A percentile compares a stretch with the other conserved stretches of the same genome.
Evolutionary conservation across 2,888 invertebrate species (phyloP).

Genomic region (Drosophila testacea): DNA sequence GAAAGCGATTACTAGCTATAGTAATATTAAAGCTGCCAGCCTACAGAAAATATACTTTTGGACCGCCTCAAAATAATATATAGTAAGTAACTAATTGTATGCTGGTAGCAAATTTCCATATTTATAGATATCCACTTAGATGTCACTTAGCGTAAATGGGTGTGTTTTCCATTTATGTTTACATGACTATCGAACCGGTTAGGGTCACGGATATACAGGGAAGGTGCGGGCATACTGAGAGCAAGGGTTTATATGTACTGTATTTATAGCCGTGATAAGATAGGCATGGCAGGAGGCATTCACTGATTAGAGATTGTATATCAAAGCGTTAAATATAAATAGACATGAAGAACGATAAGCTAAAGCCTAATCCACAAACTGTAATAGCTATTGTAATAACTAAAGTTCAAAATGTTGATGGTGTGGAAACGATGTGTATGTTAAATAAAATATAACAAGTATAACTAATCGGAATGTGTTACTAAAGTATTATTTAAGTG

Average conservation of each 20-base stretch:
- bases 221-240: neutral
- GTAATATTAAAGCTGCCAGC: too few relatives aligned
- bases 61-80: neutral
- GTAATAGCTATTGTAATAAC: slow-evolving; percentile 15
- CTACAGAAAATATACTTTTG: neutral
- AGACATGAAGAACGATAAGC: slow-evolving; percentile 17
- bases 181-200: neutral
- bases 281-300: slow-evolving; percentile 16
- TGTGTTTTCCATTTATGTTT: slow-evolving; percentile 5
- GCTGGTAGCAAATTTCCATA: neutral
- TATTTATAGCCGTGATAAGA: slow-evolving; percentile 50
- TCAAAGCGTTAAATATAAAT: slow-evolving; percentile 13
- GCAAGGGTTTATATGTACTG: slow-evolving; percentile 1
- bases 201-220: neutral
- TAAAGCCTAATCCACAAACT: neutral
- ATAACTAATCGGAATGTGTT: too few relatives aligned
- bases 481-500: too few relatives aligned
- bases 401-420: slow-evolving; percentile 10
- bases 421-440: too few relatives aligned
- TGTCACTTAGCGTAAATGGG: slow-evolving; percentile 1
- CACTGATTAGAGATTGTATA: slow-evolving; percentile 28
- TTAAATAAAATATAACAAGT: too few relatives aligned
- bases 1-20: too few relatives aligned
- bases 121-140: neutral
- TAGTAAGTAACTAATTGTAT: neutral